Base-by-base conservation (phyloP, 1,140 invertebrate genomes). In the Drosophila mayri region DNA sequence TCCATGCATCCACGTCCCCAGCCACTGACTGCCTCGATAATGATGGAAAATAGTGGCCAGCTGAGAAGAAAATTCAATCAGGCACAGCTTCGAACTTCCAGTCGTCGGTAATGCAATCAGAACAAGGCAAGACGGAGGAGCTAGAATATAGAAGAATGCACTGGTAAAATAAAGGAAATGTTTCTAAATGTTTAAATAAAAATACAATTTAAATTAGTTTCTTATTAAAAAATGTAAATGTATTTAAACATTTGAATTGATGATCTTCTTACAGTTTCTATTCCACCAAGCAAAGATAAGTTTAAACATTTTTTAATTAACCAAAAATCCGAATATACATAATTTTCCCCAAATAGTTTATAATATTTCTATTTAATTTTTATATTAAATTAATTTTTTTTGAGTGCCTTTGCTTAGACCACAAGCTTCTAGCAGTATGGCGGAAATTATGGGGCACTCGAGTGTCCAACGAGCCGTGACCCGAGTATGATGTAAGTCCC, bases 401-500 rank as follows among this genome's bases (percentile, higher is more conserved):
- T 1, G 0, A 70, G 66, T 70, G 66, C 14, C 16, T 37, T 8
- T 37, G 7, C 12, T 20, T 1, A 6, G 12, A 55, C 54, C 32
- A 52, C 44, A 55, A 70, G 55, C 25, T 59, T n/a, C 40, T 30
- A 37, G 63, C 37, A 67, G 50, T 35, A 62, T 62, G 72, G 46
- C 76, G 83, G 60, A 87, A 74, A 84, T 87, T 66, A 88, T 88
- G 76, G 84, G 73, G 40, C 80, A 84, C 80, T 84, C 68, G 65
- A 90, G 80, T 81, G 85, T 74, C 59, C 84, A 90, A 90, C 85
- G 68, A 88, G 84, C 61, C 77, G 76, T 88, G 59, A 70, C 70
- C 79, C 55, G 44, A 87, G 83, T 68, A 80, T 81, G 73, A 81
- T 82, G 83, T 64, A 82, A 86, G 81, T 67, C 70, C 67, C 47